Base-by-base conservation (phyloP, 2,888 invertebrate species). In the Ctenicera cuprea region DNA sequence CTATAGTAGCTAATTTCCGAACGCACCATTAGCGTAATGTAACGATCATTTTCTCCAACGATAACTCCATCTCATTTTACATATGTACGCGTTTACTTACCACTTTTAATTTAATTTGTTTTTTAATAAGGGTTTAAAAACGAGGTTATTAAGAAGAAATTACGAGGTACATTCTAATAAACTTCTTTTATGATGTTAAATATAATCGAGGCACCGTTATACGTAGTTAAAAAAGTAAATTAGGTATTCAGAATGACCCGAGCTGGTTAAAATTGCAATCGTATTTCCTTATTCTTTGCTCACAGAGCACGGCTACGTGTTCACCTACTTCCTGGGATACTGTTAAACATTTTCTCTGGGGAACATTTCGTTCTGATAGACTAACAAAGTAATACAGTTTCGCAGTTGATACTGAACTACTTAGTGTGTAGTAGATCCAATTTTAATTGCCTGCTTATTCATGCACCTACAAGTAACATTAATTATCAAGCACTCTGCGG, bases 361-460 rank as follows among this genome's bases (percentile, higher is more conserved):
- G 73, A 73, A 64, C 63, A 38, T 73, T 73, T 63, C 64, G 68
- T 63, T 73, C 68, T 73, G 68, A 73, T 73, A 68, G 73, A 73
- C 68, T 68, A 66, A 68, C 73, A 73, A 73, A 64, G 68, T 73
- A 73, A 64, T 62, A 67, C 72, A 67, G 52, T 54, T 71, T 63
- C 67, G 33, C 33, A 43, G 71, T 33, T n/a, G n/a, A n/a, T n/a
- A 9, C 8, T 61, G 64, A 71, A 30, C 71, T 66, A 66, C 71
- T 66, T 72, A 71, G 50, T 54, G 54, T 54, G 54, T 54, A 45
- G 43, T 54, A 37, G 33, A 67, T 54, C 22, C 30, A 50, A 62
- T 67, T 67, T 62, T 72, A 72, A 72, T 72, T 67, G 48, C 63
- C 26, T 22, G 8, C 45, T 50, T 70, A 33, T 26, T 16, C 57